A percentile compares a stretch with the other conserved stretches of the same genome.
Conservation (phyloP, 2,113 vertebrate genomes). For the Hyperoodon ampullatus region DNA sequence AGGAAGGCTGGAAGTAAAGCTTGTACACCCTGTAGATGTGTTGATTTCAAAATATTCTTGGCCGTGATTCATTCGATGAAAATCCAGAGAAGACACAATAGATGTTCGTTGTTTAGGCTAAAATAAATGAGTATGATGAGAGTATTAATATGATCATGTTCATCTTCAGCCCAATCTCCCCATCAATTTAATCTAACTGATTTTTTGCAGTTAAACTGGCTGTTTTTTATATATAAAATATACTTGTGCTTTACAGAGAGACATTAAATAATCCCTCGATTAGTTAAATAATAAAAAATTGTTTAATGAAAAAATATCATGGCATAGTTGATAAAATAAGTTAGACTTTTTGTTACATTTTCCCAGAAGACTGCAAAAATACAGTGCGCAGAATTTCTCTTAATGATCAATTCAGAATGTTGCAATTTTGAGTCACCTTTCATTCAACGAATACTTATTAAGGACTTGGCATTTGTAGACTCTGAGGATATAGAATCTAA, state of each 20-base stretch:
- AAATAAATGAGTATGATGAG: conserved; percentile 65
- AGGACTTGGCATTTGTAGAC: conserved; percentile 46
- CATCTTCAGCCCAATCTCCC: background rate
- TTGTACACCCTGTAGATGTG: conserved; percentile 92
- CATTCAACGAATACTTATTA: conserved; percentile 65
- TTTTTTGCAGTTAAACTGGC: background rate
- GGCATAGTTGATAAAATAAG: conserved; percentile 16
- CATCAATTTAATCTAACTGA: background rate
- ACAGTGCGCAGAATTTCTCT: conserved; percentile 5
- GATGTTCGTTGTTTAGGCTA: conserved; percentile 97
- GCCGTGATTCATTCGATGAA: conserved; percentile 93
- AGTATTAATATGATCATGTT: conserved; percentile 33
- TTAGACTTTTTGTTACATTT: conserved; percentile 41
- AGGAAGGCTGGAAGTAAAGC: conserved; percentile 92
- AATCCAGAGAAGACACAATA: conserved; percentile 95
- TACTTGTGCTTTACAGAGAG: background rate
- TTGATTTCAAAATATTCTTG: conserved; percentile 96
- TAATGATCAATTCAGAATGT: conserved; percentile 35
- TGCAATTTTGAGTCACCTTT: conserved; percentile 61
- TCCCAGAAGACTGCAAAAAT: conserved; percentile 11
- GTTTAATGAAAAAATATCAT: conserved; percentile 21
- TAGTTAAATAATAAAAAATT: background rate
- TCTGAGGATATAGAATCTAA: conserved; percentile 35
- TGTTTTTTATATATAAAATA: conserved; percentile 28
- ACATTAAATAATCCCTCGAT: background rate